Evolutionary conservation across 1,140 invertebrate species (phyloP).

Genomic region (Drosophila kohkoa): DNA sequence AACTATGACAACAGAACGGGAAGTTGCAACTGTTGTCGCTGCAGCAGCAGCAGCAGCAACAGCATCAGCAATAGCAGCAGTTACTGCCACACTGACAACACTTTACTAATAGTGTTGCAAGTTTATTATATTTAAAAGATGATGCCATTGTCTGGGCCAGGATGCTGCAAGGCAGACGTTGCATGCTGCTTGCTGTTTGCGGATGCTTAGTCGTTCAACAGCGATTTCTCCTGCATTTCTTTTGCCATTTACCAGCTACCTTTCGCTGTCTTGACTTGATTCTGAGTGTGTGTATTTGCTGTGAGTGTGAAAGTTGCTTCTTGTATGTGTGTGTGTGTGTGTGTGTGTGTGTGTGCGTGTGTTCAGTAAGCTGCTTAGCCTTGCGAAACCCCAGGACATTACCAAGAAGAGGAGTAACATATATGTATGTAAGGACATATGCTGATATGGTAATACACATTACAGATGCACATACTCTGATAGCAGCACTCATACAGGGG

Average conservation of each 20-base stretch:
- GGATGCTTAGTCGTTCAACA: slow-evolving; percentile 40
- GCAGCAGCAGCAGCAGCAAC: background rate
- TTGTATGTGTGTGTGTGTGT: background rate
- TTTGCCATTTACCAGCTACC: background rate
- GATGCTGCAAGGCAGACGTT: slow-evolving; percentile 1
- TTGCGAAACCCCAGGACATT: background rate
- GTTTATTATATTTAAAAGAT: slow-evolving; percentile 47
- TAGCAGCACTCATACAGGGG: background rate
- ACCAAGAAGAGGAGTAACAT: background rate
- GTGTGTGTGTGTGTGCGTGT: background rate
- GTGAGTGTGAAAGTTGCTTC: background rate
- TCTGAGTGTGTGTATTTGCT: background rate
- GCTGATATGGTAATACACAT: slow-evolving; percentile 4
- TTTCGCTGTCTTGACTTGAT: background rate
- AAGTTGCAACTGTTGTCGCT: background rate
- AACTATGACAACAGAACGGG: background rate
- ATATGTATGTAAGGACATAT: background rate
- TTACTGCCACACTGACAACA: slow-evolving; percentile 12
- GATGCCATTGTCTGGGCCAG: slow-evolving; percentile 20
- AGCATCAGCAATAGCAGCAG: background rate
- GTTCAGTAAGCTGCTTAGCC: slow-evolving; percentile 10
- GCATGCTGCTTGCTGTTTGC: slow-evolving; percentile 30
- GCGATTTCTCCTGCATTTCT: slow-evolving; percentile 26
- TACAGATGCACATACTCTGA: background rate
- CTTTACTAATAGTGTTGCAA: slow-evolving; percentile 30